Percentiles rank a stretch among this genome's conserved stretches.
Conservation (phyloP, 2,797 vertebrate genomes). For the Pogoniulus pusillus region DNA sequence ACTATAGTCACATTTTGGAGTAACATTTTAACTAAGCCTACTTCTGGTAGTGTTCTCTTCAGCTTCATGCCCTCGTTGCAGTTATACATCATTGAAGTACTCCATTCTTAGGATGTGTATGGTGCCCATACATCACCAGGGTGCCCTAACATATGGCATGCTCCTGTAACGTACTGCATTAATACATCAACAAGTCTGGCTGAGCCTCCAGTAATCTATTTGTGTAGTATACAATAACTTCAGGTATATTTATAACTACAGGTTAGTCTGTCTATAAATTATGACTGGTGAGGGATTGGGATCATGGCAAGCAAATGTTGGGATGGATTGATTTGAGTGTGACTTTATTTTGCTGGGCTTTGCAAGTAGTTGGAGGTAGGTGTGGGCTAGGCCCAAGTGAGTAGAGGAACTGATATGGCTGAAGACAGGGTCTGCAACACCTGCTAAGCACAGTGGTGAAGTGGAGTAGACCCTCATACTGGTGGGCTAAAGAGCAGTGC, state of each 20-base stretch:
- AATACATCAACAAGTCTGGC: background rate
- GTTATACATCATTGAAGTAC: background rate
- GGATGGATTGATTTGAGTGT: conserved; percentile 39
- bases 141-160: background rate
- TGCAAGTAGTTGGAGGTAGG: background rate
- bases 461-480: conserved; percentile 12
- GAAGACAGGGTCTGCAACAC: background rate
- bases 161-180: conserved; percentile 13
- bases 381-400: background rate
- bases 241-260: background rate
- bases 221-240: background rate
- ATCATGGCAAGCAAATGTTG: conserved; percentile 40
- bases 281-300: background rate
- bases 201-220: background rate
- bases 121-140: background rate
- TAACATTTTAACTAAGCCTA: background rate
- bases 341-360: background rate
- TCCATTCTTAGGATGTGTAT: background rate
- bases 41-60: background rate
- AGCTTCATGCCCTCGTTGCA: conserved; percentile 20
- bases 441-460: background rate
- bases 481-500: background rate
- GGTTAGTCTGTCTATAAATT: background rate
- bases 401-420: background rate
- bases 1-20: background rate